Evolutionary conservation across 2,797 vertebrate species (phyloP), one percentile per base, ranked within the genome.

Genomic region (Ptychobarbus kaznakovi): DNA sequence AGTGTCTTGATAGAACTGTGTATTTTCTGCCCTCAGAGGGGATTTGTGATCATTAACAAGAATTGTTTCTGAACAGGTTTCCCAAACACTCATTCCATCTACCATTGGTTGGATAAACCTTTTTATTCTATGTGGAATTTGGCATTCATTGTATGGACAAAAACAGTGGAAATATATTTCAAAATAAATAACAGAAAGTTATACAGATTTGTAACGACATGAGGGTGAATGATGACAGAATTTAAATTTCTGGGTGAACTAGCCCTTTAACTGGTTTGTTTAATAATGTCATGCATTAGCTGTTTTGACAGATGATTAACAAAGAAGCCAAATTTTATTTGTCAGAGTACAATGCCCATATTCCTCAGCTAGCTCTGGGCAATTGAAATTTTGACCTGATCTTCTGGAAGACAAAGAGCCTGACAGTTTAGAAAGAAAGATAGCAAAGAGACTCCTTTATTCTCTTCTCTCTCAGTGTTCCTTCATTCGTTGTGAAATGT

Each of bases 401-500:
- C 76, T 80, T 73, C 20, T 63, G 32, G 66, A 78, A 65, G 40
- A 72, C 38, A 58, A 61, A 44, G 51, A 84, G 25, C 65, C 49
- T 22, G 51, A 63, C 53, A 79, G 40, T 80, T 80, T 46, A 53
- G 8, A 80, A 80, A 69, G 69, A 73, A 88, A 70, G 49, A 66
- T 66, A 77, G 77, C 61, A 35, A 75, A 72, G 77, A 77, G 20
- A 72, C 35, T 82, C 20, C n/a, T 89, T 87, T 86, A 82, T 79
- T 84, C 82, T 82, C n/a, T 77, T 73, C 76, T 81, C 61, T 56
- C 66, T 51, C 42, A 56, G 44, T 75, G 44, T 81, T 69, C 42
- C 68, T 80, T 82, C 86, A 80, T 70, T 88, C 84, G 84, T 89
- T 89, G 74, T 68, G 79, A 76, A 85, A 76, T 72, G 79, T 63